Evolutionary conservation across 1,140 invertebrate species (phyloP).

Genomic region (Drosophila sucinea): DNA sequence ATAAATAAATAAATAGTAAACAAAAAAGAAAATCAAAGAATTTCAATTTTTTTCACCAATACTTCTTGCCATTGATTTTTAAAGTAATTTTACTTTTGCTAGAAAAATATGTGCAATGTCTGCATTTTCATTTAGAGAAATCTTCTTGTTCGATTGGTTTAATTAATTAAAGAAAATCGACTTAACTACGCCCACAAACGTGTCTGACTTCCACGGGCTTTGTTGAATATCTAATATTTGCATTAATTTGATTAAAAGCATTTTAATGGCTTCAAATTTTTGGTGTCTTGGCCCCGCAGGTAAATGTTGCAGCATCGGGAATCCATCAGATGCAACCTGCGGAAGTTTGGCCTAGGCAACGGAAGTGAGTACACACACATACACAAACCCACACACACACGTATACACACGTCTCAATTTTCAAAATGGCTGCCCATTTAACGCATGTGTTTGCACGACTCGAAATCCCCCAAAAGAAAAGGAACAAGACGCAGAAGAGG

Average conservation of each 20-base stretch:
- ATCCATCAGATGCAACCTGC: constrained; percentile 27
- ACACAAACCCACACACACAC: constrained; percentile 12
- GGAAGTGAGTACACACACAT: constrained; percentile 51
- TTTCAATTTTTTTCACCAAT: no score
- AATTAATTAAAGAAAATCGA: background rate
- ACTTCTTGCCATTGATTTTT: no score
- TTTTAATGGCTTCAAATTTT: constrained; percentile 73
- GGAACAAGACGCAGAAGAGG: constrained; percentile 40
- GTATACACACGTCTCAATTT: constrained; percentile 4
- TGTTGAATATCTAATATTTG: constrained; percentile 60
- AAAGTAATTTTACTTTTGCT: no score
- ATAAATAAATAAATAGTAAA: no score
- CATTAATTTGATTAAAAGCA: constrained; percentile 79
- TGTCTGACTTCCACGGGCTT: background rate
- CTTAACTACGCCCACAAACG: background rate
- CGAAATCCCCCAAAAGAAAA: constrained; percentile 30
- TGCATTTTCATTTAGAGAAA: background rate
- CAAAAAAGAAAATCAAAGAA: no score
- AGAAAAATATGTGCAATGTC: no score
- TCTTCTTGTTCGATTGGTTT: background rate
- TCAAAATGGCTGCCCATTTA: constrained; percentile 75
- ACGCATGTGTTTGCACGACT: constrained; percentile 73
- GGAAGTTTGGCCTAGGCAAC: constrained; percentile 66
- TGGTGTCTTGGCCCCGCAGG: constrained; percentile 42
- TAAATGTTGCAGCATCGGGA: constrained; percentile 54